Conservation (phyloP, 2,888 invertebrate species). For the Halictus ligatus region DNA sequence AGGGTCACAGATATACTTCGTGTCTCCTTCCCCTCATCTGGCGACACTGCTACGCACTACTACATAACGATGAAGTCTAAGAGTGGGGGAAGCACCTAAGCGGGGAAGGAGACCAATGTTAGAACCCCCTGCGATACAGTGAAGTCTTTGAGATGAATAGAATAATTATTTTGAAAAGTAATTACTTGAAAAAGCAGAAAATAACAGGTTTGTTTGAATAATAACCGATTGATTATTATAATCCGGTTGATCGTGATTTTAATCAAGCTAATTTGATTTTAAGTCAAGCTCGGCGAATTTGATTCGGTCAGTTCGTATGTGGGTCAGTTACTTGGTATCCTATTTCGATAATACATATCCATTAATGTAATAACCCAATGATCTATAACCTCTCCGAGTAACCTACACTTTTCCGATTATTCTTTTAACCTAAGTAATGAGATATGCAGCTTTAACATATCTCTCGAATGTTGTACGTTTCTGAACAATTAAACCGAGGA, state of each 20-base stretch:
- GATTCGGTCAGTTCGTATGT: conserved; percentile 5
- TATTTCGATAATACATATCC: conserved; percentile 44
- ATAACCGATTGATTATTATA: not conserved
- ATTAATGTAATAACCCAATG: conserved; percentile 38
- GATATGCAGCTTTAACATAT: not conserved
- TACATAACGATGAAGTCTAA: no score
- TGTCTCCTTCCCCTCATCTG: not conserved
- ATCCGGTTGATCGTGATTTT: conserved; percentile 27
- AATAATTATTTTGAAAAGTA: no score
- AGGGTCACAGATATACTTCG: not conserved
- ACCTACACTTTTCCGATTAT: conserved; percentile 21
- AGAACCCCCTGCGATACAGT: no score
- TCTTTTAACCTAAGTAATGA: not conserved
- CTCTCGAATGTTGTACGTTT: not conserved
- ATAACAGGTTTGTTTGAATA: not conserved
- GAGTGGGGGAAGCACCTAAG: no score
- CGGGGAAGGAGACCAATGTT: no score
- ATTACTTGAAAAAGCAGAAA: no score
- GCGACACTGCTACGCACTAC: no score
- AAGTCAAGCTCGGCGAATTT: conserved; percentile 13
- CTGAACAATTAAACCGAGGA: not conserved
- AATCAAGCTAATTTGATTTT: conserved; percentile 20
- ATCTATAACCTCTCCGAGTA: conserved; percentile 42
- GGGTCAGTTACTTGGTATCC: conserved; percentile 21
- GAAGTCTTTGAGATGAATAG: no score